Evolutionary conservation across 2,113 vertebrate genomes (phyloP), one percentile per base, ranked within the genome.

Genomic region (Bolborhynchus lineola): DNA sequence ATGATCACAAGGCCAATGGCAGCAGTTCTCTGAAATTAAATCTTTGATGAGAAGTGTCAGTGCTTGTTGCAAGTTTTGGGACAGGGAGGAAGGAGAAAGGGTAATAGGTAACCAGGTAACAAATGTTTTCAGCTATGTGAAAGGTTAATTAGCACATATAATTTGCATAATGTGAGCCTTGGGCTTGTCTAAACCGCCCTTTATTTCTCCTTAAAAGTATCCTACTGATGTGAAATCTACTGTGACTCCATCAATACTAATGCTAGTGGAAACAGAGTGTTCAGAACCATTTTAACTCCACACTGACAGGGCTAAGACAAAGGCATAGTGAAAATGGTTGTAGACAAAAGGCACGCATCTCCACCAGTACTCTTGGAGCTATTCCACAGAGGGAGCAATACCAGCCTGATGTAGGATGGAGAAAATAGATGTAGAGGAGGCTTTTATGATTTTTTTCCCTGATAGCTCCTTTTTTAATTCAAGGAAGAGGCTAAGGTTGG

Each of bases 1-100:
- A 94, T 88, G 88, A 88, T 57, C 72, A 82, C 62, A 77, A 25
- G 13, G 15, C 95, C 90, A 95, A 90, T 91, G 33, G 70, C 44
- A 55, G n/a, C 50, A 80, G 28, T 41, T 84, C 47, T 28, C 49
- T 79, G 75, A 84, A 95, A 91, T 92, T 88, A 83, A 88, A 96
- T 88, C 81, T 95, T 93, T 94, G 88, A 91, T 91, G 88, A 90
- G 69, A 90, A 86, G 49, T 49, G 35, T 88, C 53, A 77, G 71
- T 57, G 37, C 6, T 10, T 35, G 18, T 72, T 80, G 85, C 12
- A 49, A 83, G 71, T 90, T 95, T 92, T 82, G 82, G 68, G 88
- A 86, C 13, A 6, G 26, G 63, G n/a, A 92, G 53, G n/a, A 93
- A 90, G n/a, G 70, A 62, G 65, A 88, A 91, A 95, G 69, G 50